Conservation (phyloP, 2,113 vertebrate genomes). For the Lichenostomus cassidix region DNA sequence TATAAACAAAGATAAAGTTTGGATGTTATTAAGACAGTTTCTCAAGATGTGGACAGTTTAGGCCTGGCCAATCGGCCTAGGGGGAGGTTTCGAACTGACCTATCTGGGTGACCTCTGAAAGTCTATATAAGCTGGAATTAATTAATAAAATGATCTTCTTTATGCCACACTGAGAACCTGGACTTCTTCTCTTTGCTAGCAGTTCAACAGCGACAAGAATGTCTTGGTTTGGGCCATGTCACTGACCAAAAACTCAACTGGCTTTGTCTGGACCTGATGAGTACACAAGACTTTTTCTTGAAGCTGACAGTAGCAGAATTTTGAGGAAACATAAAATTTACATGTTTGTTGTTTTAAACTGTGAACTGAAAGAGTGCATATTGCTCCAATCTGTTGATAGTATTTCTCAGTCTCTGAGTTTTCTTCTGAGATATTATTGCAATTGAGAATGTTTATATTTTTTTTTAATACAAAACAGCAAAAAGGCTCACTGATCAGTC, state of each 20-base stretch:
- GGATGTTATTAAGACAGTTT: no score
- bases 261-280: not conserved
- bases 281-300: not conserved
- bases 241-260: not conserved
- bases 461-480: not conserved
- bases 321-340: not conserved
- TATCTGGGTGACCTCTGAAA: no score
- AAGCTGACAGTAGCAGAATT: not conserved
- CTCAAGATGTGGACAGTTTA: no score
- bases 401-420: not conserved
- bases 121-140: no score
- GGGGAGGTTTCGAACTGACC: no score
- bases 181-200: no score
- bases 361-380: not conserved
- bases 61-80: no score
- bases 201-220: no score
- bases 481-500: not conserved
- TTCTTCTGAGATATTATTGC: not conserved
- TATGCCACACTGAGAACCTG: no score
- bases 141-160: no score
- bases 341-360: not conserved
- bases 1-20: no score
- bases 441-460: not conserved
- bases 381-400: not conserved
- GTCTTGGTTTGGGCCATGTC: not conserved